A percentile compares a stretch with the other conserved stretches of the same genome.
These are phyloP conservation scores for Brenthis daphne DNA, from an alignment of 2,888 invertebrate genomes.

Conservation along the genomic window DNA sequence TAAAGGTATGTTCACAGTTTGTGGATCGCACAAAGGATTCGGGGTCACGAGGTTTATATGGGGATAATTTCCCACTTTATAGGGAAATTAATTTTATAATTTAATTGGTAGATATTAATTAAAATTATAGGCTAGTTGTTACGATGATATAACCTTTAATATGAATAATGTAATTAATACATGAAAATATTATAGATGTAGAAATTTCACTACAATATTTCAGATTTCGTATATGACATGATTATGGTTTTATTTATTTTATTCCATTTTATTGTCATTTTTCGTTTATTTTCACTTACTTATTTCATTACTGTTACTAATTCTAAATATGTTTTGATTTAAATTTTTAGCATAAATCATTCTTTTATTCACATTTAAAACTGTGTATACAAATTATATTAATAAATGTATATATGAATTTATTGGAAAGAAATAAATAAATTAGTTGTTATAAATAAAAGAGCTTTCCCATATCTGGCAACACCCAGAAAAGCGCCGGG, in stretches of 20 bases:
- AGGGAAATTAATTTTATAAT: conserved; percentile 42
- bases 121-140: neutral
- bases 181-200: too few species aligned
- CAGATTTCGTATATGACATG: too few species aligned
- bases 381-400: neutral
- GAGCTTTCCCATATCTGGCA: conserved; percentile 26
- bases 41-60: conserved; percentile 51
- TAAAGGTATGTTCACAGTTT: conserved; percentile 62
- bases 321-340: too few species aligned
- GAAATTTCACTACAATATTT: too few species aligned
- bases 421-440: neutral
- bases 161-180: too few species aligned
- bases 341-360: too few species aligned
- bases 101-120: neutral
- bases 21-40: conserved; percentile 67
- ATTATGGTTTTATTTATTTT: too few species aligned
- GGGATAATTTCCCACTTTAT: conserved; percentile 48
- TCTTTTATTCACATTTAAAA: too few species aligned
- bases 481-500: conserved; percentile 39
- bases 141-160: too few species aligned
- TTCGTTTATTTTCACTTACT: too few species aligned
- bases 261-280: too few species aligned
- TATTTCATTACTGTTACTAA: too few species aligned
- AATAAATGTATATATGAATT: neutral
- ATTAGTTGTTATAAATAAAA: conserved; percentile 3